Percentiles rank a stretch among this genome's conserved stretches.
phyloP scores from a whole-genome alignment of 2,888 invertebrate species.

The Amphiduros pacificus region DNA sequence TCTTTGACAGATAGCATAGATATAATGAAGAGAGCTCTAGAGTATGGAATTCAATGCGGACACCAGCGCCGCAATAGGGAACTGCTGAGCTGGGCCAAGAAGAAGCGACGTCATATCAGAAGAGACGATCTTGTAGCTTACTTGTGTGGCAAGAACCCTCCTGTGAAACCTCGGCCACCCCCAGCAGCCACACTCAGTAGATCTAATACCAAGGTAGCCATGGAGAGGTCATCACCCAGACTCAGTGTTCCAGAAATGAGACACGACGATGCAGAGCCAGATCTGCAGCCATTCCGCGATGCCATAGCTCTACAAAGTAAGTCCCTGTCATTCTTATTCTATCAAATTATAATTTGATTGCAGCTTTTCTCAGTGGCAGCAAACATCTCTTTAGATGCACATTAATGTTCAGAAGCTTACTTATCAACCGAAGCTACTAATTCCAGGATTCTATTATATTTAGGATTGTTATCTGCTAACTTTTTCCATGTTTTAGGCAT shows the following conservation, averaged over 20 bases:
- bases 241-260: conserved; percentile 8
- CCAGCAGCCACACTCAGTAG: conserved; percentile 19
- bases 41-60: conserved; percentile 73
- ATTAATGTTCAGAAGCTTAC: no score
- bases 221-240: conserved; percentile 13
- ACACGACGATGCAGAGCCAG: conserved; percentile 61
- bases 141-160: conserved; percentile 69
- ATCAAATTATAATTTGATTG: no score
- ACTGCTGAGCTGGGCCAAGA: conserved; percentile 76
- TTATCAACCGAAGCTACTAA: no score
- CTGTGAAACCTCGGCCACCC: conserved; percentile 59
- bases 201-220: conserved; percentile 14
- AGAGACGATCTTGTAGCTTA: conserved; percentile 78
- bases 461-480: no score
- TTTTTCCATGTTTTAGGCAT: no score
- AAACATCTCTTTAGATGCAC: no score
- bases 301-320: conserved; percentile 70
- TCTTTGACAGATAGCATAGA: conserved; percentile 71
- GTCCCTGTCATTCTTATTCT: background rate
- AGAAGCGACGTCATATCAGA: conserved; percentile 70
- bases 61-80: conserved; percentile 75
- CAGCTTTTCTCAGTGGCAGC: no score
- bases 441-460: no score
- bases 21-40: conserved; percentile 70
- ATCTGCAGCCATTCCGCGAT: conserved; percentile 75